A percentile compares a stretch with the other conserved stretches of the same genome.
Conservation (phyloP, 2,113 vertebrate species). For the Scomber colias region DNA sequence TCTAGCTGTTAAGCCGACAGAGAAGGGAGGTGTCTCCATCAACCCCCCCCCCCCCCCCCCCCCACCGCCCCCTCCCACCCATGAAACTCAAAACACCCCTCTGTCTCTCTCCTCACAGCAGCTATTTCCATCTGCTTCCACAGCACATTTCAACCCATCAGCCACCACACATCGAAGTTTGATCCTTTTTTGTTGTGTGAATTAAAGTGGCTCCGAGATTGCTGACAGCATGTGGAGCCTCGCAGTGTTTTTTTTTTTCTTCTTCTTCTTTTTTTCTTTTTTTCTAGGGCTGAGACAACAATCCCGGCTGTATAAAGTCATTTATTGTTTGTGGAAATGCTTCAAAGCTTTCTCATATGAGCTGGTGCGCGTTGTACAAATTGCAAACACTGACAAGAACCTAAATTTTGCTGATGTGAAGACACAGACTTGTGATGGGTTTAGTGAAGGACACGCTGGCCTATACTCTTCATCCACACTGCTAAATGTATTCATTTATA, state of each 20-base stretch:
- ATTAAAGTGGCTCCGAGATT: constrained; percentile 13
- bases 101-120: constrained; percentile 17
- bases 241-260: neutral
- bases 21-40: neutral
- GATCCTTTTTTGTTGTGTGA: constrained; percentile 26
- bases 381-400: constrained; percentile 7
- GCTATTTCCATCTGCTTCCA: constrained; percentile 27
- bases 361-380: neutral
- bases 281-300: constrained; percentile 7
- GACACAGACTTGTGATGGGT: neutral
- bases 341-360: neutral
- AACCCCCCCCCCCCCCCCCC: neutral
- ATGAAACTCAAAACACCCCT: neutral
- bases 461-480: neutral
- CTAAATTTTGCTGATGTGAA: constrained; percentile 3
- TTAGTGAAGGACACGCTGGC: neutral
- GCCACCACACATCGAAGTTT: constrained; percentile 3
- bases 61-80: neutral
- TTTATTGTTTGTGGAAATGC: constrained; percentile 19
- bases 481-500: too few relatives aligned
- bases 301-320: neutral
- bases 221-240: neutral
- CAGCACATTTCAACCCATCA: constrained; percentile 23
- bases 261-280: neutral
- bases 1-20: constrained; percentile 41